Conservation (phyloP, 1,140 invertebrate species). For the Harlomillsia oculata region DNA sequence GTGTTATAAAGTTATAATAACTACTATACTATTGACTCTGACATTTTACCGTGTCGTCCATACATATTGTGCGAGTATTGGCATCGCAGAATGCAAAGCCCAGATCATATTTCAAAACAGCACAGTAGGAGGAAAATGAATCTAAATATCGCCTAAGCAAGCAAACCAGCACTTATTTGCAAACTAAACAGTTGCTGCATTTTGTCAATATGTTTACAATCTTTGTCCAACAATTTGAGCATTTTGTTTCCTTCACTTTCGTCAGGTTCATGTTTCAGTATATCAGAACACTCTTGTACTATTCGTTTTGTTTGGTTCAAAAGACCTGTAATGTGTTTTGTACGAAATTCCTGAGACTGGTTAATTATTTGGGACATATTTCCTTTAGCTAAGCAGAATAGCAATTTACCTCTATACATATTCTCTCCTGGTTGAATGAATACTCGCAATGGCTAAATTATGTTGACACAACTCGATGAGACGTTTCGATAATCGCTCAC, state of each 20-base stretch:
- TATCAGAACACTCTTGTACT: slow-evolving; percentile 10
- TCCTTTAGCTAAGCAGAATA: slow-evolving; percentile 15
- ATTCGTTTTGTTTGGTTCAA: neutral
- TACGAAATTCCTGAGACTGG: neutral
- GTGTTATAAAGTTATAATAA: no score
- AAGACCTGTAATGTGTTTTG: neutral
- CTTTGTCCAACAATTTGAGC: neutral
- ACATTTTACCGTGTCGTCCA: no score
- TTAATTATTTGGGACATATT: slow-evolving; percentile 8
- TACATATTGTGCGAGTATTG: no score
- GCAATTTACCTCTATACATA: slow-evolving; percentile 16
- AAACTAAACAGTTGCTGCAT: neutral
- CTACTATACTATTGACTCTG: no score
- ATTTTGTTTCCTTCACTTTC: slow-evolving; percentile 14
- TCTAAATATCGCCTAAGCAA: neutral
- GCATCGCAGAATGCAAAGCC: no score
- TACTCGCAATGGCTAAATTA: slow-evolving; percentile 11
- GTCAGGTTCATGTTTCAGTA: slow-evolving; percentile 3
- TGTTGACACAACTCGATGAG: slow-evolving; percentile 14
- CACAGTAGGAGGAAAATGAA: no score
- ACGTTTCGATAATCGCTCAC: slow-evolving; percentile 7
- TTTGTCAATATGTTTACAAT: slow-evolving; percentile 2
- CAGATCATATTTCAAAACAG: no score
- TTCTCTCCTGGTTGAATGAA: slow-evolving; percentile 15
- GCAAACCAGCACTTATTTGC: neutral